phyloP scores from a whole-genome alignment of 2,797 vertebrate species.

The Botia kubotai region DNA sequence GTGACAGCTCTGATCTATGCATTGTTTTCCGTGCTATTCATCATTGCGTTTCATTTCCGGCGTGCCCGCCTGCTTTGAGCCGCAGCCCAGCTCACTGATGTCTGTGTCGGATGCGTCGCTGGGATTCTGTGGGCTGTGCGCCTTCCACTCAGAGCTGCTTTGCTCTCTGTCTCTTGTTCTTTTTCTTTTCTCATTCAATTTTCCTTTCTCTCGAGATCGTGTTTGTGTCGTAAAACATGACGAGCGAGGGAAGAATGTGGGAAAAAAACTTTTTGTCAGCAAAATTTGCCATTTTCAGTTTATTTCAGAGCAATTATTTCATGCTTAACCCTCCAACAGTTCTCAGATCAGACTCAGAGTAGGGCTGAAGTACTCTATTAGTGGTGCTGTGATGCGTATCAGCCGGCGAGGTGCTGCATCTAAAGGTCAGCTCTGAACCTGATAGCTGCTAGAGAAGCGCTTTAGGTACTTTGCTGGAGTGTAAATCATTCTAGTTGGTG shows the following conservation, averaged over 20 bases:
- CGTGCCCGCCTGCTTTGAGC: slow-evolving; percentile 71
- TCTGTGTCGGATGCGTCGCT: slow-evolving; percentile 62
- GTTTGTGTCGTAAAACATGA: slow-evolving; percentile 17
- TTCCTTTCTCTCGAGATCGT: slow-evolving; percentile 2
- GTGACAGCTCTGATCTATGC: slow-evolving; percentile 73
- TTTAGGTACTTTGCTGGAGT: slow-evolving; percentile 41
- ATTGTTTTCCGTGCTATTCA: slow-evolving; percentile 76
- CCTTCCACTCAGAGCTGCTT: slow-evolving; percentile 43
- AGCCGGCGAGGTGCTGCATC: slow-evolving; percentile 72
- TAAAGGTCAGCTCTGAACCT: slow-evolving; percentile 74
- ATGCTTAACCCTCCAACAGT: slow-evolving; percentile 24
- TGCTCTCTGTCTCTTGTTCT: background rate
- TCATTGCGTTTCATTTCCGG: slow-evolving; percentile 75
- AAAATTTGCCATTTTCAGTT: slow-evolving; percentile 9
- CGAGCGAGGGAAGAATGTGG: background rate
- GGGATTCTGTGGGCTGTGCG: slow-evolving; percentile 55
- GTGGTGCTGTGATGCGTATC: slow-evolving; percentile 66
- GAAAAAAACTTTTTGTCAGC: background rate
- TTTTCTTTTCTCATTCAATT: background rate
- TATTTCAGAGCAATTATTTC: slow-evolving; percentile 40
- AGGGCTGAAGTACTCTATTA: slow-evolving; percentile 50
- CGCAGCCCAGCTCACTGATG: slow-evolving; percentile 64
- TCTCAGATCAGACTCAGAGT: slow-evolving; percentile 24
- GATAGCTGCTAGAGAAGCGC: slow-evolving; percentile 62
- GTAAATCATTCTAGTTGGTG: slow-evolving; percentile 49